A percentile compares a stretch with the other conserved stretches of the same genome.
phyloP scores from a whole-genome alignment of 2,113 vertebrate species.

The Pseudolaguvia tuberculata region DNA sequence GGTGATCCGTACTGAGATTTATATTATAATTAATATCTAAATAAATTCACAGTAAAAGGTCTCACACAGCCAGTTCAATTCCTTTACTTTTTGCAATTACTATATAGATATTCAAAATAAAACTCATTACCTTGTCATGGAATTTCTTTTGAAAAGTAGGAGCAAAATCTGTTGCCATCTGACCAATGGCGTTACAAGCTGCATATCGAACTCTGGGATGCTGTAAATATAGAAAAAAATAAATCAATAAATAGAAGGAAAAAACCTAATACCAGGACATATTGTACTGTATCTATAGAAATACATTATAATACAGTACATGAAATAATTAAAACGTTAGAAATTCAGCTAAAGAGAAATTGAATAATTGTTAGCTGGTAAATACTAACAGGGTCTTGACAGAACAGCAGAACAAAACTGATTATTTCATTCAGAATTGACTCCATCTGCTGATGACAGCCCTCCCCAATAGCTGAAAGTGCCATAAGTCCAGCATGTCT shows the following conservation, averaged over 20 bases:
- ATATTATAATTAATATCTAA: no score
- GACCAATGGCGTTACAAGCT: conserved; percentile 94
- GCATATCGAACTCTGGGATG: conserved; percentile 94
- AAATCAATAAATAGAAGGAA: not conserved
- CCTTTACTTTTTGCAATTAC: no score
- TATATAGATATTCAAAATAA: not conserved
- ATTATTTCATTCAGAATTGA: conserved; percentile 96
- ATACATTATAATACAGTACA: no score
- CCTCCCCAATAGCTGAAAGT: conserved; percentile 93
- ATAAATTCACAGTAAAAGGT: no score
- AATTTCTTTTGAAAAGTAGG: conserved; percentile 98
- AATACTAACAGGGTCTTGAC: conserved; percentile 87
- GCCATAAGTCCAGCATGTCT: conserved; percentile 96
- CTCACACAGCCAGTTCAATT: no score
- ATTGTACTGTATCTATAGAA: not conserved
- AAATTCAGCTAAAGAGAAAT: not conserved
- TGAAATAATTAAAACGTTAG: not conserved
- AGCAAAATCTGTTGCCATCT: conserved; percentile 98
- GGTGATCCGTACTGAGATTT: no score
- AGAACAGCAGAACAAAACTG: conserved; percentile 89
- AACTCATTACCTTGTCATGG: conserved; percentile 82
- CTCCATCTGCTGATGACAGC: conserved; percentile 98
- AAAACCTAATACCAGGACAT: not conserved
- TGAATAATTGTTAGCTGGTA: not conserved
- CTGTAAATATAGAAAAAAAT: conserved; percentile 60